Evolutionary conservation across 2,113 vertebrate species (phyloP).

Genomic region (Pycnonotus jocosus): DNA sequence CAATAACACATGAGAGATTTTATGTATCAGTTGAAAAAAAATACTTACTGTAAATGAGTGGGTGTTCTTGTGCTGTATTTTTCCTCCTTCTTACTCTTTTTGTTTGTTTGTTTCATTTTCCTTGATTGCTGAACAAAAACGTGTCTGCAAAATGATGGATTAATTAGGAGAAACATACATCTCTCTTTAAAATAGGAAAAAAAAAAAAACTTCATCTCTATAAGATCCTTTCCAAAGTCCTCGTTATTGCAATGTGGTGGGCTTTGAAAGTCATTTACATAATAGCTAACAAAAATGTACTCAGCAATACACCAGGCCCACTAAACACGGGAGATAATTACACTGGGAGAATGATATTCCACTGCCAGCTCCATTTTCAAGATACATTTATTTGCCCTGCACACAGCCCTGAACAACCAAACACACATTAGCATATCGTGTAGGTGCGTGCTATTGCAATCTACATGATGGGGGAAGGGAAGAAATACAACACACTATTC

Average conservation of each 20-base stretch:
- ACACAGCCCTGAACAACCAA: conserved; percentile 49
- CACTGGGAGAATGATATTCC: conserved; percentile 63
- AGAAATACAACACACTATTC: conserved; percentile 57
- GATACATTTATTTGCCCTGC: conserved; percentile 66
- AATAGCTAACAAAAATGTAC: conserved; percentile 75
- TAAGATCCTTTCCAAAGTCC: conserved; percentile 50
- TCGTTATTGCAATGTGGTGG: conserved; percentile 60
- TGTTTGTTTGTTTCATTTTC: conserved; percentile 54
- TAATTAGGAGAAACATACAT: conserved; percentile 59
- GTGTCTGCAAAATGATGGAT: conserved; percentile 43
- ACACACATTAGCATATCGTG: conserved; percentile 46
- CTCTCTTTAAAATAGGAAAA: neutral
- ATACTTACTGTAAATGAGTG: conserved; percentile 37
- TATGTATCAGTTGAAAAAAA: conserved; percentile 37
- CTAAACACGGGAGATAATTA: conserved; percentile 73
- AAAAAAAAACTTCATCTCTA: neutral
- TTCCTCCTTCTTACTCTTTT: neutral
- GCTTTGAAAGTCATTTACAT: conserved; percentile 75
- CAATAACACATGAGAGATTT: conserved; percentile 57
- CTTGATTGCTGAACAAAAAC: conserved; percentile 57
- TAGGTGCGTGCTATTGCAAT: conserved; percentile 44
- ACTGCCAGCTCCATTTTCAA: conserved; percentile 68
- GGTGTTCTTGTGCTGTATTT: conserved; percentile 13
- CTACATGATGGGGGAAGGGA: conserved; percentile 23
- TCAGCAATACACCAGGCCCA: conserved; percentile 58